Evolutionary conservation across 64 coral and sea anemone species (phyloP).

Genomic region (Orbicella faveolata): DNA sequence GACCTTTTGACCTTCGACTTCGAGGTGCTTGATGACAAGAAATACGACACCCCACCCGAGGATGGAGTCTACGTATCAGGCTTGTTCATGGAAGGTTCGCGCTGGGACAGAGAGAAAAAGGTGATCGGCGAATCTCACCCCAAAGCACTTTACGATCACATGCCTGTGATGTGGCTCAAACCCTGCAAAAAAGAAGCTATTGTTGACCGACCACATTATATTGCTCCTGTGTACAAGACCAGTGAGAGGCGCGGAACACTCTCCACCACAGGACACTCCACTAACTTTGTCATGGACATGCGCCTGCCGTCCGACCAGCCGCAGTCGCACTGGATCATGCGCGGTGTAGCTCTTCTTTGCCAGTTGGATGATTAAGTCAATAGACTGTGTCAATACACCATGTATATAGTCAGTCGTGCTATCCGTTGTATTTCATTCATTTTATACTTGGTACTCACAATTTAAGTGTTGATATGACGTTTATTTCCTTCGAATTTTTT

Average conservation of each 20-base stretch:
- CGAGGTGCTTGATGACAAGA: conserved; percentile 90
- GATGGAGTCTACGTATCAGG: conserved; percentile 94
- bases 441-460: too few species aligned
- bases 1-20: conserved; percentile 92
- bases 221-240: conserved; percentile 97
- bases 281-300: conserved; percentile 99
- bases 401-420: conserved; percentile 17
- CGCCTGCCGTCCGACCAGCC: conserved; percentile 98
- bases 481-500: neutral
- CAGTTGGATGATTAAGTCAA: conserved; percentile 86
- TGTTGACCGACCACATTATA: conserved; percentile 75
- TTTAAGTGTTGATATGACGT: neutral
- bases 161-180: conserved; percentile 94
- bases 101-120: conserved; percentile 82
- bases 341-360: conserved; percentile 94
- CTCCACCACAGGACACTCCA: conserved; percentile 97
- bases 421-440: neutral
- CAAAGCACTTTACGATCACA: conserved; percentile 78
- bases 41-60: conserved; percentile 84
- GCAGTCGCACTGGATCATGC: conserved; percentile 97
- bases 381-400: neutral
- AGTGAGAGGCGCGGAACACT: conserved; percentile 95
- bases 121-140: conserved; percentile 90
- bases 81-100: conserved; percentile 91
- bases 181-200: conserved; percentile 98